Conservation (phyloP, 2,113 vertebrate species). For the Capricornis sumatraensis region DNA sequence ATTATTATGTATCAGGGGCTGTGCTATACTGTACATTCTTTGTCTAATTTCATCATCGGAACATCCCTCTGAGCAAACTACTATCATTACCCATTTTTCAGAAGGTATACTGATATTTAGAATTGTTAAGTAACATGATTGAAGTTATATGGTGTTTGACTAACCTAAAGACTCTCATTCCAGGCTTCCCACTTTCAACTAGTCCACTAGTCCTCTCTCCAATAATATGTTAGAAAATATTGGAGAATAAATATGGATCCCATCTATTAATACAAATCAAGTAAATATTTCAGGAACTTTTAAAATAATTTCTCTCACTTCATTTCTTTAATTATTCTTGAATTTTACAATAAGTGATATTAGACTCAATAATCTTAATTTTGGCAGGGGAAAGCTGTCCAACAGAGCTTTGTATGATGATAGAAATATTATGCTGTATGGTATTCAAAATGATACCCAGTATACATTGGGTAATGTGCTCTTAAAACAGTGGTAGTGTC, state of each 20-base stretch:
- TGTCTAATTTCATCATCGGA: neutral
- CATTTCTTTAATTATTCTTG: neutral
- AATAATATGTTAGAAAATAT: neutral
- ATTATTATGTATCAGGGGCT: neutral
- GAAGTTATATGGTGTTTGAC: neutral
- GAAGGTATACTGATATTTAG: neutral
- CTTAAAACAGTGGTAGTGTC: neutral
- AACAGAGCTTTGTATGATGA: neutral
- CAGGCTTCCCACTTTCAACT: neutral
- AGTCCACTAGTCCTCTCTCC: neutral
- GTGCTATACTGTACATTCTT: neutral
- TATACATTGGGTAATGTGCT: neutral
- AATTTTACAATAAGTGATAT: neutral
- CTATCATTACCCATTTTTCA: neutral
- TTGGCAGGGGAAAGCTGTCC: neutral
- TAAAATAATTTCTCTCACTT: neutral
- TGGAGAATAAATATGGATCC: neutral
- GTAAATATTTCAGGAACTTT: neutral
- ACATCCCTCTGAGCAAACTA: neutral
- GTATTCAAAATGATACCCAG: neutral
- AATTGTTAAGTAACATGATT: neutral
- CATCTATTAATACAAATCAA: neutral
- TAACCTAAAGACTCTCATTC: neutral
- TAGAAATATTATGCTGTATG: neutral
- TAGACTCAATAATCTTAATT: neutral